These are phyloP conservation scores for Hypsopygia costalis DNA, from an alignment of 2,888 invertebrate species.

Conservation along the genomic window DNA sequence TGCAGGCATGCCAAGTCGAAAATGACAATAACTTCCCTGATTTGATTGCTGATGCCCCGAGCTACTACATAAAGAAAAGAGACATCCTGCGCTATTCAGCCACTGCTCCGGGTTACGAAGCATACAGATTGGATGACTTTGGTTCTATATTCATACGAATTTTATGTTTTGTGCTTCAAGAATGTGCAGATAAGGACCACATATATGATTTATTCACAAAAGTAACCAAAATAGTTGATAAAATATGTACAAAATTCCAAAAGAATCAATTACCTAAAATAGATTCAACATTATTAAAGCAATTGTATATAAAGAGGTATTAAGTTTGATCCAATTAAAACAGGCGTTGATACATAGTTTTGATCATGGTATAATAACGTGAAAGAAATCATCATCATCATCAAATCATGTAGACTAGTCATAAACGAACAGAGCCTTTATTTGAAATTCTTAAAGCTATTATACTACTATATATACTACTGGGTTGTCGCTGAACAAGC, in stretches of 20 bases:
- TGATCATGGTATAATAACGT: too few relatives aligned
- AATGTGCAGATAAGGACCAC: slow-evolving; percentile 43
- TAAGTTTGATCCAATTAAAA: too few relatives aligned
- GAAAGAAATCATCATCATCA: too few relatives aligned
- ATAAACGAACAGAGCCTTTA: too few relatives aligned
- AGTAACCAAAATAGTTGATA: slow-evolving; percentile 47
- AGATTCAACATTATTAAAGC: slow-evolving; percentile 55
- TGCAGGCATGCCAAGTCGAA: slow-evolving; percentile 64
- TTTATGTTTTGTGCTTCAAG: slow-evolving; percentile 44
- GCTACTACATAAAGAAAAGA: slow-evolving; percentile 43
- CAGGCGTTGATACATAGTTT: too few relatives aligned
- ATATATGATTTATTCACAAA: slow-evolving; percentile 58
- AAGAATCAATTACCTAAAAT: slow-evolving; percentile 55
- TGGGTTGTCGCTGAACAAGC: too few relatives aligned
- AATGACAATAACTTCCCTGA: slow-evolving; percentile 29
- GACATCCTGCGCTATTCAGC: slow-evolving; percentile 68
- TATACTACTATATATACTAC: too few relatives aligned
- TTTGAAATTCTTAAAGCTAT: too few relatives aligned
- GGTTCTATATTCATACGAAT: slow-evolving; percentile 68
- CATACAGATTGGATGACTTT: slow-evolving; percentile 47
- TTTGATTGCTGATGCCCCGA: slow-evolving; percentile 46
- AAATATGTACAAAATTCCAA: slow-evolving; percentile 34
- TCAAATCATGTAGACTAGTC: too few relatives aligned
- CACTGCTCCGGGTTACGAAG: slow-evolving; percentile 64
- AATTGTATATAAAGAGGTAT: slow-evolving; percentile 51